Base-by-base conservation (phyloP, 1,140 invertebrate genomes). In the Meloidogyne chitwoodi region DNA sequence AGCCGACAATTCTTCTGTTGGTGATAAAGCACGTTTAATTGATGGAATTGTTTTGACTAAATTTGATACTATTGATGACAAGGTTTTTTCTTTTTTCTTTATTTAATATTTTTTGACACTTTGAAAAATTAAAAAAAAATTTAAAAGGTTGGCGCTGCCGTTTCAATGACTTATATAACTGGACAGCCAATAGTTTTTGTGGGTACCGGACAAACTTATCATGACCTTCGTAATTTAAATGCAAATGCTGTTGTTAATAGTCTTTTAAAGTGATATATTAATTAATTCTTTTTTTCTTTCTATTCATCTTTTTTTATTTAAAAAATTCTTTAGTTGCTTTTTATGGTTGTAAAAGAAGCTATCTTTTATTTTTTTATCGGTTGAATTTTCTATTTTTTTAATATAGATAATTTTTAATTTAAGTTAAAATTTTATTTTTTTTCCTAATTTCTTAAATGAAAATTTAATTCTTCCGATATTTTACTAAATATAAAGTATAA, bases 151-250 rank as follows among this genome's bases (percentile, higher is more conserved):
- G 97, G 97, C 27, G 96, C 97, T 69, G 96, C 97, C 63, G 96
- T 99, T 82, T 99, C 96, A 11, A 99, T 99, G 97, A 98, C 96
- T 0, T 99, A 99, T 87, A 98, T 98, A 74, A 99, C 97, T 41
- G 97, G 97, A 10, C 96, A 99, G 88, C 97, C 97, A 0, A 99
- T 99, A 79, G 94, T 99, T 29, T 99, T 99, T 89, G 96, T 99
- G 29, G 97, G 97, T 24, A 99, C 96, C 63, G 97, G 97, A 6
- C 97, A 99, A 89, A 99, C 96, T 0, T 99, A 99, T 88, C 94
- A 93, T 0, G 97, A 99, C 90, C 90, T 99, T 70, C 95, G 96
- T 87, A 94, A 93, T 78, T 90, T 99, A 66, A 98, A 99, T 89
- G 94, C 94, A 44, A 94, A 94, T 87, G 94, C 96, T 72, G 95